Evolutionary conservation across 2,888 invertebrate genomes (phyloP), one percentile per base, ranked within the genome.

Genomic region (Azorinus chamasolen): DNA sequence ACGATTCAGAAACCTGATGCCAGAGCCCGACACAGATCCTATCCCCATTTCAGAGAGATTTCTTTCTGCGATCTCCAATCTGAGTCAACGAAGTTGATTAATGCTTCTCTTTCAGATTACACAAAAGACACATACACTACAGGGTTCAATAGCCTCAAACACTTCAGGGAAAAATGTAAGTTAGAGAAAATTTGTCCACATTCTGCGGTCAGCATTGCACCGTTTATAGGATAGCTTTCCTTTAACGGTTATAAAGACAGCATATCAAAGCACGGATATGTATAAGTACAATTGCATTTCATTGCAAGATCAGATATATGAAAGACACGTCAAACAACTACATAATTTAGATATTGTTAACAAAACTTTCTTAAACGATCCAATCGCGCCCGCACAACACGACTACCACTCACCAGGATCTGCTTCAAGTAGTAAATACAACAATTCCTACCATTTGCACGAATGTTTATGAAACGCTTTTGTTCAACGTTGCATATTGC

Each of bases 401-500:
- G 32, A 6, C 10, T 32, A 32, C 59, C 61, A 48, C 32, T 48
- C 8, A 32, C n/a, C n/a, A 48, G 5, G 25, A 24, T 18, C 18
- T 48, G 32, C 22, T 46, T 14, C 32, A 46, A 14, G 25, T 18
- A 27, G 48, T 48, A 18, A 14, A 18, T 37, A 27, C 27, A 14
- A 48, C 24, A 10, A 14, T 78, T 24, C 45, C 63, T 2, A 18
- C 1, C 18, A 46, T 78, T 16, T 72, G 77, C 25, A 41, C 16
- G 8, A 62, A 50, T 24, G 16, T 10, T 6, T 77, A 63, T 59
- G 71, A 77, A 50, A 22, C 58, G 0, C 27, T 18, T 2, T 46
- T 77, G 8, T 77, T 68, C 41, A 43, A 32, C 46, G 51, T 63
- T 25, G 73, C 72, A 37, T 73, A 50, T 55, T 14, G 55, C 16